Evolutionary conservation across 2,797 vertebrate genomes (phyloP).

Genomic region (Brotogeris chrysoptera): DNA sequence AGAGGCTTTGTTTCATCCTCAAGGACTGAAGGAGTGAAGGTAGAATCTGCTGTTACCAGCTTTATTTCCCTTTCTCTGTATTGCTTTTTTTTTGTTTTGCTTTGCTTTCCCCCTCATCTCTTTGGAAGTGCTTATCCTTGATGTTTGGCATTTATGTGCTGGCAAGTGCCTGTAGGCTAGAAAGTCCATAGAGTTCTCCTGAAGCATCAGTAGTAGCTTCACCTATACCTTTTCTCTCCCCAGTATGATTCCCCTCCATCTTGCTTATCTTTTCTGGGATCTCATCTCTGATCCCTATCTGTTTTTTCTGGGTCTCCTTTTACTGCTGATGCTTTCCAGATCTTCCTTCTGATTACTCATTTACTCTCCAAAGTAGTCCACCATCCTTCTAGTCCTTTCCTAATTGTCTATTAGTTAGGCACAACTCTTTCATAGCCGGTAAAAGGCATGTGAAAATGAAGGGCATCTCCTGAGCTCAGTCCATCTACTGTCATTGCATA

Average conservation of each 20-base stretch:
- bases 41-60: background rate
- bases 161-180: background rate
- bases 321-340: background rate
- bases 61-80: background rate
- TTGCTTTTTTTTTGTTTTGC: background rate
- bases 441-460: background rate
- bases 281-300: fast-evolving
- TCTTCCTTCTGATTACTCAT: background rate
- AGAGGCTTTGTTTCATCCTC: background rate
- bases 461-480: background rate
- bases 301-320: background rate
- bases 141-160: background rate
- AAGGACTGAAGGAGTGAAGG: background rate
- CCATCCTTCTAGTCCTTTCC: background rate
- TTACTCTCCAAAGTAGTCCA: background rate
- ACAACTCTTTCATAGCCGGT: background rate
- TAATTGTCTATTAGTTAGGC: background rate
- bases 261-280: background rate
- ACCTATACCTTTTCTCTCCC: background rate
- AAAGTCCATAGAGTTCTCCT: background rate
- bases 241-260: background rate
- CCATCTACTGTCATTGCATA: background rate
- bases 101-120: background rate
- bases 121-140: background rate
- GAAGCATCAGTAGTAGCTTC: background rate